Percentiles rank a stretch among this genome's conserved stretches.
Evolutionary conservation across 2,888 invertebrate species (phyloP).

Genomic region (Leptinotarsa juncta): DNA sequence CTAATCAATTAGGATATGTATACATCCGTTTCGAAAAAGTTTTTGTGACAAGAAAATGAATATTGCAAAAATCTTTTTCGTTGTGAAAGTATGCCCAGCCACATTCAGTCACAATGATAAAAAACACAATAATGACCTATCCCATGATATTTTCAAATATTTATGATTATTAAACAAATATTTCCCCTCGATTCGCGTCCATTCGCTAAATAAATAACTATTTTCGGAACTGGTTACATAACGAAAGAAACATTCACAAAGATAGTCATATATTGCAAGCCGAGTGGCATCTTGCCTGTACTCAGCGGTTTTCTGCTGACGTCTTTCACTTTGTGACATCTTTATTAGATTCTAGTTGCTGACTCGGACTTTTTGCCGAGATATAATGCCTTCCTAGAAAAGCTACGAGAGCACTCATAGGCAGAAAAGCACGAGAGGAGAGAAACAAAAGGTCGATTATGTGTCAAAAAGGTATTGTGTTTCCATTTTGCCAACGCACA

Average conservation of each 20-base stretch:
- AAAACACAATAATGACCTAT: no score
- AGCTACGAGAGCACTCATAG: slow-evolving; percentile 20
- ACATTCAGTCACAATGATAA: no score
- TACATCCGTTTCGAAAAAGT: no score
- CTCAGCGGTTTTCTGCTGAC: slow-evolving; percentile 7
- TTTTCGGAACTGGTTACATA: not conserved
- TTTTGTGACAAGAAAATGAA: no score
- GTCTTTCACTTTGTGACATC: slow-evolving; percentile 8
- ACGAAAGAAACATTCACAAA: slow-evolving; percentile 10
- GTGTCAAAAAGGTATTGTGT: slow-evolving; percentile 15
- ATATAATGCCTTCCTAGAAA: slow-evolving; percentile 29
- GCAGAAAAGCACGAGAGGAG: slow-evolving; percentile 14
- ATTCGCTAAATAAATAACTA: no score
- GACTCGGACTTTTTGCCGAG: not conserved
- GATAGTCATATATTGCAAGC: slow-evolving; percentile 1
- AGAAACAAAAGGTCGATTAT: slow-evolving; percentile 15
- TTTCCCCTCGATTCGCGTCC: not conserved
- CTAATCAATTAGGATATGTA: no score
- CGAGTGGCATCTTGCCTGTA: slow-evolving; percentile 8
- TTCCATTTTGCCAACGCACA: not conserved
- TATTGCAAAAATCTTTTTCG: no score
- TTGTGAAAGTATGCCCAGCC: no score
- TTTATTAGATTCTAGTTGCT: slow-evolving; percentile 14
- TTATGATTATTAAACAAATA: not conserved
- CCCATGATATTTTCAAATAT: not conserved